Evolutionary conservation across 2,113 vertebrate species (phyloP), one percentile per base, ranked within the genome.

Genomic region (Podarcis muralis): DNA sequence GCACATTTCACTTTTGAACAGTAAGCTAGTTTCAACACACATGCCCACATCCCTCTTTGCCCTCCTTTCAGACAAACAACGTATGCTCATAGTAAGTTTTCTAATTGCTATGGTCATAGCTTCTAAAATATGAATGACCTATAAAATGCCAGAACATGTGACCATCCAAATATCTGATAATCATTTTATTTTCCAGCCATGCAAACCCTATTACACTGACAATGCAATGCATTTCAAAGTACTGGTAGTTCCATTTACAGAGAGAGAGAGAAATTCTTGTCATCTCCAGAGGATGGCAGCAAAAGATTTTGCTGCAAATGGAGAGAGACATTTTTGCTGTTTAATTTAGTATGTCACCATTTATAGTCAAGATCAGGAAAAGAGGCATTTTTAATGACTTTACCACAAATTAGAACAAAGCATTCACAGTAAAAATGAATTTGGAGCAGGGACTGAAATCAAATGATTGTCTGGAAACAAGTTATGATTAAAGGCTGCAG

Each of bases 241-340:
- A 77, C 27, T 8, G 9, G 9, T 66, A 57, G 32, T 87, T n/a
- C 62, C 20, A 23, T 87, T 83, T 43, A 76, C 6, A 40, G 53
- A 65, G 43, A 65, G 27, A 30, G 9, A 27, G 65, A 20, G 57
- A 75, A 12, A 5, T 90, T 81, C 88, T 83, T 66, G 22, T 91
- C 7, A 81, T n/a, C 62, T 92, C 96, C 96, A 92, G 86, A 83
- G 92, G 96, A 91, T 94, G 96, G 95, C 96, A 92, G 95, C 92
- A 96, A 92, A 93, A 89, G 89, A 89, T 91, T 90, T 88, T 53
- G 40, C 40, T 85, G 32, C 57, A 27, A 85, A 88, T 37, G 27
- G 32, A 0, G 4, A 79, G 35, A 79, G 18, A 1, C 0, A 0
- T 2, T 30, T 71, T 0, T 6, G 37, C 43, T 85, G 35, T 27